These are phyloP conservation scores for Anorthoa munda DNA, from an alignment of 2,888 invertebrate species.

Conservation along the genomic window DNA sequence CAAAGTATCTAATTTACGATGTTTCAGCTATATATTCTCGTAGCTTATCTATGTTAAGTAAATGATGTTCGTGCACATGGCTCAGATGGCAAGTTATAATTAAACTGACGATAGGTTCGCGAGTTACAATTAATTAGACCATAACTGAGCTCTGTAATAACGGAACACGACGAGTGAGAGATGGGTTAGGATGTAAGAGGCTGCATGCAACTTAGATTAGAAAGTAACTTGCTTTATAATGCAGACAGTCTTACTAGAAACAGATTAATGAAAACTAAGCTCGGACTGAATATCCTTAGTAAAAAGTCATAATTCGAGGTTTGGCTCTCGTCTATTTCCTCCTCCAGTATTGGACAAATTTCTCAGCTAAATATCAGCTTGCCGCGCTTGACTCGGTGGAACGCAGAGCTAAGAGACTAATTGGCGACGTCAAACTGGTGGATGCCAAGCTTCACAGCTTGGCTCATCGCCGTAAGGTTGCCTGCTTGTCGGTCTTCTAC, in stretches of 20 bases:
- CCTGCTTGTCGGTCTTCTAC: too few species aligned
- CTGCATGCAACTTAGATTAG: slow-evolving; percentile 78
- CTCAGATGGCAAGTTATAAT: slow-evolving; percentile 79
- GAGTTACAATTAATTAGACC: slow-evolving; percentile 83
- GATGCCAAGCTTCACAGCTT: too few species aligned
- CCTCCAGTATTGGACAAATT: too few species aligned
- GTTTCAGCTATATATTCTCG: slow-evolving; percentile 48
- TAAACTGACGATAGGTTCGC: slow-evolving; percentile 81
- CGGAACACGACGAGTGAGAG: slow-evolving; percentile 74
- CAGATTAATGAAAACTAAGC: slow-evolving; percentile 59
- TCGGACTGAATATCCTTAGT: too few species aligned
- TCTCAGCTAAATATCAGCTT: too few species aligned
- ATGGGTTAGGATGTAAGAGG: slow-evolving; percentile 74
- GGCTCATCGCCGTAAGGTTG: too few species aligned
- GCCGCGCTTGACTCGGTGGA: too few species aligned
- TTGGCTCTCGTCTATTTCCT: too few species aligned
- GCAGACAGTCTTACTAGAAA: slow-evolving; percentile 49
- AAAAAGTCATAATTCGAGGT: too few species aligned
- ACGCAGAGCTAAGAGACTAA: too few species aligned
- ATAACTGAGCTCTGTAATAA: slow-evolving; percentile 79
- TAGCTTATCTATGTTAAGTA: slow-evolving; percentile 48
- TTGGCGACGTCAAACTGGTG: too few species aligned
- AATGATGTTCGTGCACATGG: slow-evolving; percentile 51
- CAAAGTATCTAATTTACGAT: slow-evolving; percentile 62
- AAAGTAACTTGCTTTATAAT: slow-evolving; percentile 66